Percentiles rank a stretch among this genome's conserved stretches.
Evolutionary conservation across 2,888 invertebrate species (phyloP).

Genomic region (Pilophorus perplexus): DNA sequence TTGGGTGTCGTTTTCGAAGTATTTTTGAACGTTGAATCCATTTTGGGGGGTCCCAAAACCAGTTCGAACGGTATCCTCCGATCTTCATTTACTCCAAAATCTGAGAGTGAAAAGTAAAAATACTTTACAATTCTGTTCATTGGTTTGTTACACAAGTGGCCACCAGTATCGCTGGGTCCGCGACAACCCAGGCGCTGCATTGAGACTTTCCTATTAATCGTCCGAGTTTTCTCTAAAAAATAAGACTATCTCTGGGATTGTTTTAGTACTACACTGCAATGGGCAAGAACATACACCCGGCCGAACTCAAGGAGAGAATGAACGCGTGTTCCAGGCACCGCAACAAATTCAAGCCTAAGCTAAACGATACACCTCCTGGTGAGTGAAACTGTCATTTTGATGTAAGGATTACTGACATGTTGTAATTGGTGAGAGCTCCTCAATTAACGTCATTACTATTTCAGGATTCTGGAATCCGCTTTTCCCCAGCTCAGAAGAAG

Average conservation of each 20-base stretch:
- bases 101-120: too few species aligned
- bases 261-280: constrained; percentile 52
- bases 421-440: background rate
- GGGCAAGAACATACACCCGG: constrained; percentile 51
- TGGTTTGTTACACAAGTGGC: too few species aligned
- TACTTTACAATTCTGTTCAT: too few species aligned
- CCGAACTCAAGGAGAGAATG: constrained; percentile 53
- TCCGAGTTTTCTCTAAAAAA: background rate
- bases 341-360: constrained; percentile 52
- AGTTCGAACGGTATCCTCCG: too few species aligned
- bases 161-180: too few species aligned
- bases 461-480: constrained; percentile 53
- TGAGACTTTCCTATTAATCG: too few species aligned
- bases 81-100: too few species aligned
- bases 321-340: constrained; percentile 57
- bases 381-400: constrained; percentile 3
- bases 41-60: too few species aligned
- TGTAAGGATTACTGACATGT: background rate
- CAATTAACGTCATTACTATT: constrained; percentile 15
- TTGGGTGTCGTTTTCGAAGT: too few species aligned
- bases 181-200: too few species aligned
- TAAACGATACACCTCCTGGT: constrained; percentile 53
- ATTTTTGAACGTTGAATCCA: too few species aligned
- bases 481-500: constrained; percentile 51
- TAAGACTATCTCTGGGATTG: background rate